Evolutionary conservation across 1,140 invertebrate species (phyloP).

Genomic region (Leptonema lineaticorne): DNA sequence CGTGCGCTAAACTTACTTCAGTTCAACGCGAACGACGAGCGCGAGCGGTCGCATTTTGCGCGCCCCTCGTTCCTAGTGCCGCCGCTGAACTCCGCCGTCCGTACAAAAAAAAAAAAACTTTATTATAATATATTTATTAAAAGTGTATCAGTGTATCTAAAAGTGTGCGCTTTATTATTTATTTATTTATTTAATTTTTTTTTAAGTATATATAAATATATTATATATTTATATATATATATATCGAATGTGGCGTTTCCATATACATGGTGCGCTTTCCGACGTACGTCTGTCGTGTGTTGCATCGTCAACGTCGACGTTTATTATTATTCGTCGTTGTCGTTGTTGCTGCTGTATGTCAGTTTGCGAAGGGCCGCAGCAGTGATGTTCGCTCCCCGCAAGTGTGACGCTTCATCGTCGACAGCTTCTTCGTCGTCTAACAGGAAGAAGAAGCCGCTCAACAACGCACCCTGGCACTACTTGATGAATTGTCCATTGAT

Average conservation of each 20-base stretch:
- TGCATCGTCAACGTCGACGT: background rate
- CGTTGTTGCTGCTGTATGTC: background rate
- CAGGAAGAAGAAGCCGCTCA: constrained; percentile 54
- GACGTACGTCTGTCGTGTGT: background rate
- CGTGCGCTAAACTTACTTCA: background rate
- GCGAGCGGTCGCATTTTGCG: background rate
- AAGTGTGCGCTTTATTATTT: too few relatives aligned
- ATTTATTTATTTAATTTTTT: too few relatives aligned
- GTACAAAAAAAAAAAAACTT: too few relatives aligned
- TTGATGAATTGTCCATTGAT: constrained; percentile 60
- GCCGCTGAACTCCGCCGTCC: background rate
- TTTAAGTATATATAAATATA: too few relatives aligned
- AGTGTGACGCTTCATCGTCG: constrained; percentile 45
- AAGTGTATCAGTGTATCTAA: too few relatives aligned
- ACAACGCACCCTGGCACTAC: constrained; percentile 57
- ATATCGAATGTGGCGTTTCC: too few relatives aligned
- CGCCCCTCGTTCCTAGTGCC: background rate
- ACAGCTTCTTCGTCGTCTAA: too few relatives aligned
- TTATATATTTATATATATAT: too few relatives aligned
- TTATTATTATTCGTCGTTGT: background rate
- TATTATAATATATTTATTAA: too few relatives aligned
- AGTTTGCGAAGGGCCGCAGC: constrained; percentile 30
- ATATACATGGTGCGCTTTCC: background rate
- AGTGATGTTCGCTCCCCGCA: constrained; percentile 44
- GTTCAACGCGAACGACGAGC: background rate